Conservation (phyloP, 2,113 vertebrate species). For the Platysteira castanea region DNA sequence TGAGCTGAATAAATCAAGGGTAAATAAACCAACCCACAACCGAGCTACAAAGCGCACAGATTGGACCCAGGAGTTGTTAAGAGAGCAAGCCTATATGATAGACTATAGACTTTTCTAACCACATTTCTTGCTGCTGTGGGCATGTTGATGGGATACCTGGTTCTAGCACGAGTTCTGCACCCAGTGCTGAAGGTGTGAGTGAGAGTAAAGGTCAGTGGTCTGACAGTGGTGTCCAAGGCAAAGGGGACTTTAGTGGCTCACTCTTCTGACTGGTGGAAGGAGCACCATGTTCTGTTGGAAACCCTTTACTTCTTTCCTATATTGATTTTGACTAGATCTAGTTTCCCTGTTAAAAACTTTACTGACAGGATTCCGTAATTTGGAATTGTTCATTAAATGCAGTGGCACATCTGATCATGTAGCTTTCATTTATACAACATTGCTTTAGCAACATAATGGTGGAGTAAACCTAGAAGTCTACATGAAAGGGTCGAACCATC, state of each 20-base stretch:
- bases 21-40: neutral
- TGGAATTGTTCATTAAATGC: neutral
- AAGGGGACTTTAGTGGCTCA: neutral
- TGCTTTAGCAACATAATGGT: neutral
- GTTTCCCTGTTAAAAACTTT: neutral
- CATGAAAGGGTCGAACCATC: fast-evolving
- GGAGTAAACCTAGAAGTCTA: neutral
- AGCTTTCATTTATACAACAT: neutral
- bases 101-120: neutral
- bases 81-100: neutral
- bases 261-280: neutral
- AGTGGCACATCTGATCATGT: fast-evolving
- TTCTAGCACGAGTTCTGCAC: neutral
- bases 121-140: neutral
- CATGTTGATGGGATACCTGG: neutral
- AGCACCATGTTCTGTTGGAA: neutral
- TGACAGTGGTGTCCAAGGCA: neutral
- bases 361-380: neutral
- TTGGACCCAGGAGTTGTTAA: neutral
- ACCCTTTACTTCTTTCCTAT: neutral
- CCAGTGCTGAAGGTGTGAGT: neutral
- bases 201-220: neutral
- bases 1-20: neutral
- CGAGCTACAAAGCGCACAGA: neutral
- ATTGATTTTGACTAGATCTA: neutral